These are phyloP conservation scores for Leptarthrus brevirostris DNA, from an alignment of 2,888 invertebrate species.

Conservation along the genomic window DNA sequence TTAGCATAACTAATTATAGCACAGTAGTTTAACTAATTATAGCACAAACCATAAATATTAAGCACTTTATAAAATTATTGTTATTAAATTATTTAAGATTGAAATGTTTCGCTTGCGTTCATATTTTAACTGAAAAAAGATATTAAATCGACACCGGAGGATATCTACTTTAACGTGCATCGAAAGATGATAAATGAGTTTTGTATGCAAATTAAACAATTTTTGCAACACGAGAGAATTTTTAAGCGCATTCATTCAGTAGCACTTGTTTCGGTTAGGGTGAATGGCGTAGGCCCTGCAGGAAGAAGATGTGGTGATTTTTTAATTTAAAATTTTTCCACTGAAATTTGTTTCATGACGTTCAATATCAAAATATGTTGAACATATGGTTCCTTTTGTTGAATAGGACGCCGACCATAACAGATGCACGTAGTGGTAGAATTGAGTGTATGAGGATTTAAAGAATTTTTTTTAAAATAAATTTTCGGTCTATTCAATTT, in stretches of 20 bases:
- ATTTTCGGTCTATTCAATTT: too few relatives aligned
- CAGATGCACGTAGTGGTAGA: too few relatives aligned
- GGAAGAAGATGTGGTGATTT: constrained; percentile 22
- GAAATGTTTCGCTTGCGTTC: too few relatives aligned
- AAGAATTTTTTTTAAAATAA: too few relatives aligned
- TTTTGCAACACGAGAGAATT: constrained; percentile 38
- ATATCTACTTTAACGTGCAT: constrained; percentile 30
- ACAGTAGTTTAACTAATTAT: too few relatives aligned
- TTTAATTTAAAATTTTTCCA: constrained; percentile 33
- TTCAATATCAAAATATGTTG: not conserved
- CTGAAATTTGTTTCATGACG: not conserved
- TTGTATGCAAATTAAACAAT: constrained; percentile 42
- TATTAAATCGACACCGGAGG: not conserved
- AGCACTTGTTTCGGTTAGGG: constrained; percentile 21
- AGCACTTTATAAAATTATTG: too few relatives aligned
- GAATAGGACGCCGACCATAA: too few relatives aligned
- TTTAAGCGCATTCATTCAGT: constrained; percentile 24
- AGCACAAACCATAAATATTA: too few relatives aligned
- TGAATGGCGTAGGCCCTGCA: not conserved
- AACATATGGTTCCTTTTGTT: constrained; percentile 1
- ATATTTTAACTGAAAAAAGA: too few relatives aligned
- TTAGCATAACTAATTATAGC: too few relatives aligned
- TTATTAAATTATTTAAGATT: not conserved
- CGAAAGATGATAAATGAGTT: constrained; percentile 43
- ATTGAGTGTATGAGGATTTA: too few relatives aligned